Conservation (phyloP, 2,888 invertebrate species). For the Leptothorax acervorum region DNA sequence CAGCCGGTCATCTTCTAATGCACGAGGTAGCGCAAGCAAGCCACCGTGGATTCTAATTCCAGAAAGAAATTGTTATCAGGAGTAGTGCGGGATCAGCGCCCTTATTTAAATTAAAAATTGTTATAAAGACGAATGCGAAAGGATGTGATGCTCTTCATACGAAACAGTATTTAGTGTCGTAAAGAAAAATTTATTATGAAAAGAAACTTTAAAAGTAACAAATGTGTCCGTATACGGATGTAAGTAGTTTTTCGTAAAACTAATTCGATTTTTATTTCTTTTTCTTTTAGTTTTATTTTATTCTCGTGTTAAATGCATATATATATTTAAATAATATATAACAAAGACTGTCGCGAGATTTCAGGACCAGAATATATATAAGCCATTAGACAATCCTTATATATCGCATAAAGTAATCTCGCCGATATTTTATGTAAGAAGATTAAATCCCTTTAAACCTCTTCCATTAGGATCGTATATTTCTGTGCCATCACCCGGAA, state of each 20-base stretch:
- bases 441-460: conserved; percentile 32
- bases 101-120: conserved; percentile 9
- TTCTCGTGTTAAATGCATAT: not conserved
- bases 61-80: not conserved
- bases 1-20: conserved; percentile 57
- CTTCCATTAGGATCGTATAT: conserved; percentile 30
- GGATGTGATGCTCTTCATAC: not conserved
- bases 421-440: conserved; percentile 4
- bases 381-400: not conserved
- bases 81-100: not conserved
- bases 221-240: not conserved
- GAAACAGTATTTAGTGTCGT: not conserved
- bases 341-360: not conserved
- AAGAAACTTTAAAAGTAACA: not conserved
- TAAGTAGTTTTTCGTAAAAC: not conserved
- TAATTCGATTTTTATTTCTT: not conserved
- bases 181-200: not conserved
- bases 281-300: not conserved
- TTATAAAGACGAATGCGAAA: not conserved
- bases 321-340: not conserved
- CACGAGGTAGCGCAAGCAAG: not conserved
- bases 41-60: conserved; percentile 2
- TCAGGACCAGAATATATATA: not conserved
- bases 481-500: conserved; percentile 26
- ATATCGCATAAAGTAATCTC: not conserved